Evolutionary conservation across 1,140 invertebrate species (phyloP), one percentile per base, ranked within the genome.

Genomic region (Chlorops oryzae): DNA sequence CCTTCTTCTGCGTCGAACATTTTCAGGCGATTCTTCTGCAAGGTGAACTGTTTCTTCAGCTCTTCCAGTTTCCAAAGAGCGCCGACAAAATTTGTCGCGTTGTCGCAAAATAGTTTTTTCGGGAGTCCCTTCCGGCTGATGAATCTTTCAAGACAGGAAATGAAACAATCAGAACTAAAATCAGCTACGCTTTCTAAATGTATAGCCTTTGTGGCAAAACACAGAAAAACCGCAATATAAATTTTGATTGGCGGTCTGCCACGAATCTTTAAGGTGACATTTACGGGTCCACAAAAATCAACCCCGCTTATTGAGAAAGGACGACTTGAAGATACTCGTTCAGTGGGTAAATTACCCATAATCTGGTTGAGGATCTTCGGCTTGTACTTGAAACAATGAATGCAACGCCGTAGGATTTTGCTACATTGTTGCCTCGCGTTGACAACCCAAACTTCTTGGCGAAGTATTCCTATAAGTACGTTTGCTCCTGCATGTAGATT

Each of bases 31-130:
- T 41, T n/a, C 27, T n/a, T 21, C 17, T 39, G n/a, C 15, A 17
- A 12, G 10, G 38, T 18, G 35, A 39, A 23, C 32, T 40, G 12
- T 22, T 28, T 40, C 21, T 10, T 43, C 17, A 43, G 28, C 20
- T 38, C 32, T 21, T 46, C 37, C 9, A 71, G 40, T 20, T 22
- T 43, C 27, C 27, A 20, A 9, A 9, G 39, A 3, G 63, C 59
- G 9, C 61, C 59, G 0, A 58, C 47, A 48, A 72, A 68, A 48
- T 66, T 73, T 0, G 66, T 70, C 0, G 56, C 68, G 39, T 62
- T 63, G 35, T 73, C 68, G 4, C 52, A 63, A 20, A 56, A 46
- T 1, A 72, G 47, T 1, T 47, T 50, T 0, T 38, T 22, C 9
- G 38, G 44, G 9, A 56, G 32, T 4, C 57, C 59, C 37, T 51